These are phyloP conservation scores for Mycetomoellerius zeteki DNA, from an alignment of 1,140 invertebrate genomes.

Conservation along the genomic window DNA sequence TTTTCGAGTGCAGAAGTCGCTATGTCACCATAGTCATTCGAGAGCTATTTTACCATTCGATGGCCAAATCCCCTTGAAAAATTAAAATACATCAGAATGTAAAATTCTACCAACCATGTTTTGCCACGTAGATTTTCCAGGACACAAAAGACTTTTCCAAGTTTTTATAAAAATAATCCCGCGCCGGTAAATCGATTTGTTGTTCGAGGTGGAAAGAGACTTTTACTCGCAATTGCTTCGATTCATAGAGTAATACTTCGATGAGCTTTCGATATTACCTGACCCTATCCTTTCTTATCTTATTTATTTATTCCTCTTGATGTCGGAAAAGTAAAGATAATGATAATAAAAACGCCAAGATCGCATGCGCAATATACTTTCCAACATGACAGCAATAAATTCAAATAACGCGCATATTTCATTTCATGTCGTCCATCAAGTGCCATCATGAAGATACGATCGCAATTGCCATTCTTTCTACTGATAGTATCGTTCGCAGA, in stretches of 20 bases:
- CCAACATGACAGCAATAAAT: constrained; percentile 52
- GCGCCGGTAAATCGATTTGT: constrained; percentile 39
- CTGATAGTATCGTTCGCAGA: constrained; percentile 49
- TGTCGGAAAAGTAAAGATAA: constrained; percentile 18
- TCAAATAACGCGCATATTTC: constrained; percentile 61
- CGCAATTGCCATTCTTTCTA: constrained; percentile 43
- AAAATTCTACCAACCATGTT: constrained; percentile 31
- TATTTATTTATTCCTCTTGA: constrained; percentile 7
- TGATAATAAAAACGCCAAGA: constrained; percentile 43
- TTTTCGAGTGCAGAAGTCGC: background rate
- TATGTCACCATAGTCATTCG: background rate
- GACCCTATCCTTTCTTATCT: constrained; percentile 2
- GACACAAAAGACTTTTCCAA: constrained; percentile 33
- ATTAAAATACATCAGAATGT: constrained; percentile 47
- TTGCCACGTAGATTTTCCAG: background rate
- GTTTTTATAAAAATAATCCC: constrained; percentile 46
- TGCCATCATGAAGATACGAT: constrained; percentile 54
- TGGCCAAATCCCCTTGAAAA: background rate
- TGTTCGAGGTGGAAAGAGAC: constrained; percentile 19
- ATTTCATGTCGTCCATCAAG: constrained; percentile 60
- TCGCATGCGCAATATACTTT: constrained; percentile 41
- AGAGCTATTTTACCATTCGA: constrained; percentile 51
- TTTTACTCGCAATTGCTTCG: constrained; percentile 36
- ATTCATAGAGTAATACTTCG: constrained; percentile 30
- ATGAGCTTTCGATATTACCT: constrained; percentile 30